These are phyloP conservation scores for Panthera leo DNA, from an alignment of 2,113 vertebrate species.

Conservation along the genomic window DNA sequence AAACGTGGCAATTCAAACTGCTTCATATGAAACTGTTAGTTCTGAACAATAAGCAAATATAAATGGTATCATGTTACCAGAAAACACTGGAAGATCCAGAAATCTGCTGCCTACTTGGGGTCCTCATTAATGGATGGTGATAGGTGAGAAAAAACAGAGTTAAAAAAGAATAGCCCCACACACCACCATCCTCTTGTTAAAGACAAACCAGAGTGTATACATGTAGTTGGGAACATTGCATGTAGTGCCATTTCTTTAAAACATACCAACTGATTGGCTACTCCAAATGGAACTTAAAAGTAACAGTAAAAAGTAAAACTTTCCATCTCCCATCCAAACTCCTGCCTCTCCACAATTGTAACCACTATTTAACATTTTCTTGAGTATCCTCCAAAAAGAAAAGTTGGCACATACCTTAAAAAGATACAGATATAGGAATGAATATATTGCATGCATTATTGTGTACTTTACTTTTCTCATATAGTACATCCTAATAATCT, in stretches of 20 bases:
- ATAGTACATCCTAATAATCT: not conserved
- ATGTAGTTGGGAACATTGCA: accelerated
- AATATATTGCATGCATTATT: not conserved
- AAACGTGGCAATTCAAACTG: not conserved
- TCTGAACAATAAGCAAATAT: not conserved
- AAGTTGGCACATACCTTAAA: not conserved
- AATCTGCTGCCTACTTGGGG: not conserved
- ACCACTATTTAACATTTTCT: not conserved
- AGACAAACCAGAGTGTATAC: not conserved
- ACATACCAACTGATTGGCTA: not conserved
- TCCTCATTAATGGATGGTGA: not conserved
- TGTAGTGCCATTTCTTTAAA: not conserved
- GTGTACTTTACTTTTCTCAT: not conserved
- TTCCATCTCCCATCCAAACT: not conserved
- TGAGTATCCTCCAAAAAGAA: not conserved
- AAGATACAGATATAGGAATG: not conserved
- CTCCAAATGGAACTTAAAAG: not conserved
- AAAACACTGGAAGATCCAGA: not conserved
- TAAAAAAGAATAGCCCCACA: not conserved
- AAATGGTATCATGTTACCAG: not conserved
- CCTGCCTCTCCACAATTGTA: not conserved
- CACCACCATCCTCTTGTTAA: not conserved
- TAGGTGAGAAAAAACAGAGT: not conserved
- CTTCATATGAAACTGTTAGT: not conserved
- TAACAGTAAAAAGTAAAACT: not conserved